Percentiles rank a stretch among this genome's conserved stretches.
These are phyloP conservation scores for Salmo trutta DNA, from an alignment of 2,797 vertebrate species.

Conservation along the genomic window DNA sequence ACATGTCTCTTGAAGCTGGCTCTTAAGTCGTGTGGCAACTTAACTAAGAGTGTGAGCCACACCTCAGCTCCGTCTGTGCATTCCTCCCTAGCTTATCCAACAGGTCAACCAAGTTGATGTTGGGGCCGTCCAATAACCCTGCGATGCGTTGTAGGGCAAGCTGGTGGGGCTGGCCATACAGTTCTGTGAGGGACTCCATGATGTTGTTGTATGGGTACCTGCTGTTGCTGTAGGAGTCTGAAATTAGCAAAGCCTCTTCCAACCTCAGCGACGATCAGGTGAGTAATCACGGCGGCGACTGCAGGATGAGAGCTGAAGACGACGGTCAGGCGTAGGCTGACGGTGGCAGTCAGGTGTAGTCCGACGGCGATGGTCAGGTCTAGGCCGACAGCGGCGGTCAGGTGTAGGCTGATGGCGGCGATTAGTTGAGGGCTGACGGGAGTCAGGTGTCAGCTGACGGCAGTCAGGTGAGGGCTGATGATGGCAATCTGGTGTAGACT, in stretches of 20 bases:
- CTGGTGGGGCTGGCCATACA: constrained; percentile 17
- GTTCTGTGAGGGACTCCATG: constrained; percentile 11
- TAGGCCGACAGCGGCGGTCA: not conserved
- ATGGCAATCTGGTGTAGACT: not conserved
- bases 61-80: not conserved
- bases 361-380: too few species aligned
- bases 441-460: not conserved
- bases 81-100: not conserved
- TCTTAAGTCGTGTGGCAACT: not conserved
- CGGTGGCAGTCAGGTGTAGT: not conserved
- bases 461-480: too few species aligned
- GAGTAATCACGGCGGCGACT: too few species aligned
- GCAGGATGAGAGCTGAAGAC: too few species aligned
- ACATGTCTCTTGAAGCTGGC: not conserved
- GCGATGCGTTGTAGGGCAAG: not conserved
- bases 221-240: constrained; percentile 25
- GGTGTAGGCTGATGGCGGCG: not conserved
- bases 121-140: not conserved
- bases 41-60: not conserved
- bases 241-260: not conserved
- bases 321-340: too few species aligned
- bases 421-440: too few species aligned
- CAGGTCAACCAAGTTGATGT: constrained; percentile 8
- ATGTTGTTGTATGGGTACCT: constrained; percentile 12
- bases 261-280: too few species aligned